phyloP scores from a whole-genome alignment of 2,797 vertebrate species.

The Manis javanica region DNA sequence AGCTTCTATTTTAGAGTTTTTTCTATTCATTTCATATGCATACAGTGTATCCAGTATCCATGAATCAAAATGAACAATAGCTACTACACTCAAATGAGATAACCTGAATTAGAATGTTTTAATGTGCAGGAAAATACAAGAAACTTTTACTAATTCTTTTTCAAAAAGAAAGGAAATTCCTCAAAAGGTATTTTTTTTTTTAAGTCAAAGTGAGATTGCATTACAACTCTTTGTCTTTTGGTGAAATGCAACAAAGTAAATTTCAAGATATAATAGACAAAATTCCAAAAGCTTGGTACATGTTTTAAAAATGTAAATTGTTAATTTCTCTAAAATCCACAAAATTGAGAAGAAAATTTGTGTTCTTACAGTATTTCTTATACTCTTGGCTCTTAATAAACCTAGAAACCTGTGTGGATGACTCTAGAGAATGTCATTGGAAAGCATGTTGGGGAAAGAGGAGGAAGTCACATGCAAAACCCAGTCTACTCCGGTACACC shows the following conservation, averaged over 20 bases:
- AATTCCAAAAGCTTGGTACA: conserved; percentile 5
- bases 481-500: neutral
- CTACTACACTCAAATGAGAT: neutral
- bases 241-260: conserved; percentile 21
- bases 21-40: conserved; percentile 23
- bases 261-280: conserved; percentile 24
- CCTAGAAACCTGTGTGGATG: neutral
- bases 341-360: conserved; percentile 24
- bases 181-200: neutral
- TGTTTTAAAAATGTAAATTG: conserved; percentile 35
- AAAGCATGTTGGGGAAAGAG: neutral
- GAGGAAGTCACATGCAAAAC: neutral
- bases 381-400: neutral
- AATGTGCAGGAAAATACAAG: conserved; percentile 27
- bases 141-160: neutral
- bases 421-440: too few relatives aligned
- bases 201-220: neutral
- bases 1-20: neutral
- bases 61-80: conserved; percentile 27
- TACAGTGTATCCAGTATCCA: neutral
- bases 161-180: neutral
- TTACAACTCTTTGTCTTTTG: conserved; percentile 10
- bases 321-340: conserved; percentile 16
- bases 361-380: neutral
- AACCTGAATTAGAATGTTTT: conserved; percentile 34